These are phyloP conservation scores for Lutjanus campechanus DNA, from an alignment of 2,797 vertebrate genomes.

Conservation along the genomic window DNA sequence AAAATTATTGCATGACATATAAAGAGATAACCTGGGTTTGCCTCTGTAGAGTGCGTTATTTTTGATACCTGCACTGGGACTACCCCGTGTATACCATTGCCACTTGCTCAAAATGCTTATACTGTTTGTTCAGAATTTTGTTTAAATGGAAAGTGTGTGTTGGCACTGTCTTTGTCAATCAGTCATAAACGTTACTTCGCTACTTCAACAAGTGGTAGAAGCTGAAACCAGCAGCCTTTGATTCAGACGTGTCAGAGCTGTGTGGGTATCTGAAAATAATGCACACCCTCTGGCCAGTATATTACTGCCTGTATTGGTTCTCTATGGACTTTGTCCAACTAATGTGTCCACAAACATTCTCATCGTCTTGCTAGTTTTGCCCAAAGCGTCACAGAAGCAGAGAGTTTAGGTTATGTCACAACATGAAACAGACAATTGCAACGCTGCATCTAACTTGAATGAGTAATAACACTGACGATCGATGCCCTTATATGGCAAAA, in stretches of 20 bases:
- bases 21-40: background rate
- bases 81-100: background rate
- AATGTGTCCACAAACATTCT: constrained; percentile 40
- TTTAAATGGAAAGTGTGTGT: constrained; percentile 33
- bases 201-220: background rate
- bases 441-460: constrained; percentile 61
- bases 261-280: constrained; percentile 20
- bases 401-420: constrained; percentile 66
- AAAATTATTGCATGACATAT: constrained; percentile 33
- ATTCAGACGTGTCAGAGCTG: constrained; percentile 16
- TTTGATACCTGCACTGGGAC: background rate
- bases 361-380: constrained; percentile 48
- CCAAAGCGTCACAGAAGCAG: constrained; percentile 81
- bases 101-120: constrained; percentile 13
- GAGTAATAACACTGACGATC: constrained; percentile 48
- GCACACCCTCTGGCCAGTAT: background rate
- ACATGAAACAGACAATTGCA: constrained; percentile 75
- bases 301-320: background rate
- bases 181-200: background rate
- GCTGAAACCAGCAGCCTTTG: constrained; percentile 34
- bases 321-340: background rate
- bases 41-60: background rate
- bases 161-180: constrained; percentile 20
- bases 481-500: constrained; percentile 26
- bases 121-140: constrained; percentile 9